These are phyloP conservation scores for fruit fly (Drosophila melanogaster) DNA, from an alignment of 1,140 invertebrate genomes.

Conservation along the genomic window Release_6_plus_ISO1_MT NC_004354.4:4010001-4010500, in stretches of 20 bases:
- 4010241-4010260: conserved; percentile 15
- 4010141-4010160: conserved; percentile 83
- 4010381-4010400: too few relatives aligned
- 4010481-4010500: conserved; percentile 44
- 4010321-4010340: not conserved
- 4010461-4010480: conserved; percentile 27
- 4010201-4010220: conserved; percentile 43
- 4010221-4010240: conserved; percentile 22
- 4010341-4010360: not conserved
- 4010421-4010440: not conserved
- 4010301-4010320: conserved; percentile 20
- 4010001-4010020: conserved; percentile 20
- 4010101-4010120: conserved; percentile 56
- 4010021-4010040: conserved; percentile 51
- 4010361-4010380: too few relatives aligned
- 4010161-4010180: conserved; percentile 60
- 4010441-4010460: conserved; percentile 14
- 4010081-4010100: conserved; percentile 1
- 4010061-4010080: conserved; percentile 77
- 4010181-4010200: conserved; percentile 27
- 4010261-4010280: conserved; percentile 27
- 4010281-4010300: conserved; percentile 14
- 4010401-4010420: not conserved
- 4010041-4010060: conserved; percentile 82
- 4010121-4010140: conserved; percentile 79